phyloP scores from a whole-genome alignment of 2,888 invertebrate genomes.

The Acanthosepion esculentum region DNA sequence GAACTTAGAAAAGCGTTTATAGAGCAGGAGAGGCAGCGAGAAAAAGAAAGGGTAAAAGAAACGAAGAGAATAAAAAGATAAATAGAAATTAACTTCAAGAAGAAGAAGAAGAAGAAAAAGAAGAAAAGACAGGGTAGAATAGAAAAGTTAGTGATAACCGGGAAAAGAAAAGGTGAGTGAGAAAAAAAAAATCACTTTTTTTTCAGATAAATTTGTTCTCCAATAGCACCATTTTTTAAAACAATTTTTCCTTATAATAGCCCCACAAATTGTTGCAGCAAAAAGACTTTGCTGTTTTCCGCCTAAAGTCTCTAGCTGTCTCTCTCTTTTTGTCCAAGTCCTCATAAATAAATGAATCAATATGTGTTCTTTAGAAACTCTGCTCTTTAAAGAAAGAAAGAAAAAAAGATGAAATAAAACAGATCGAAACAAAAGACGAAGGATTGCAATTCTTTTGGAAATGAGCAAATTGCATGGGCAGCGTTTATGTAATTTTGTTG shows the following conservation, averaged over 20 bases:
- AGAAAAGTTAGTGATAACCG: background rate
- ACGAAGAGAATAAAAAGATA: background rate
- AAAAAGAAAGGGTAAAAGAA: background rate
- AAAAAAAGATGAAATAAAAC: background rate
- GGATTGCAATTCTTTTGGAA: background rate
- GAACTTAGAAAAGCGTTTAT: background rate
- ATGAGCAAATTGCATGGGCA: background rate
- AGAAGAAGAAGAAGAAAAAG: background rate
- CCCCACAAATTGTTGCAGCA: background rate
- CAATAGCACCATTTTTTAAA: background rate
- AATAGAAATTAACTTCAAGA: background rate
- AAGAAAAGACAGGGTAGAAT: background rate
- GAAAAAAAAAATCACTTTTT: background rate
- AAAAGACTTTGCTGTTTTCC: background rate
- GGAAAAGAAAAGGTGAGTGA: background rate
- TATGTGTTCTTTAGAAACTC: background rate
- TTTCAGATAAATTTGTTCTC: background rate
- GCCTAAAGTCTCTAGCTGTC: background rate
- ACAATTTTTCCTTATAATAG: background rate
- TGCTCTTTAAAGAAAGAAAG: background rate
- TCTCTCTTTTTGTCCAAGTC: background rate
- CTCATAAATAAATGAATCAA: background rate
- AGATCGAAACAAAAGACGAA: background rate
- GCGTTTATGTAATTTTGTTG: background rate
- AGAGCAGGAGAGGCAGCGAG: background rate